phyloP scores from a whole-genome alignment of 2,797 vertebrate genomes.

The Okamejei kenojei region DNA sequence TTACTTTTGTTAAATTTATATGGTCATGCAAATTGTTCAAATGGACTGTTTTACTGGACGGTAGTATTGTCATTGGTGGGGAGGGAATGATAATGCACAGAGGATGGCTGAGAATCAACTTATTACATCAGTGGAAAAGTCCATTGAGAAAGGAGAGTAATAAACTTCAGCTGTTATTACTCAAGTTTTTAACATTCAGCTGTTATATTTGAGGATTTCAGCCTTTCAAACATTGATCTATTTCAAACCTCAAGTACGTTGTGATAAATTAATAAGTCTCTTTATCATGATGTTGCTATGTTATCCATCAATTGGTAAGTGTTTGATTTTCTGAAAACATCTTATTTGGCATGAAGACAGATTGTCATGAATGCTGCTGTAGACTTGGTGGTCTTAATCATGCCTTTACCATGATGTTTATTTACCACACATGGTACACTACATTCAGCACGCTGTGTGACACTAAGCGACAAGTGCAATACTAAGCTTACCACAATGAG shows the following conservation, averaged over 20 bases:
- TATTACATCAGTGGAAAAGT: slow-evolving; percentile 33
- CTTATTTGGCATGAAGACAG: not conserved
- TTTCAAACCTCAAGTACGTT: not conserved
- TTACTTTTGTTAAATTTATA: not conserved
- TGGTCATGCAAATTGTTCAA: not conserved
- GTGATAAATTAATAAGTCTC: not conserved
- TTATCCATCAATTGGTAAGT: not conserved
- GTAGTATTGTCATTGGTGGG: not conserved
- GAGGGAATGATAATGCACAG: slow-evolving; percentile 8
- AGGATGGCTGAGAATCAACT: slow-evolving; percentile 31
- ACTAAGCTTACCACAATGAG: not conserved
- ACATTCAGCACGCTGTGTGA: not conserved
- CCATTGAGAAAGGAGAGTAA: slow-evolving; percentile 25
- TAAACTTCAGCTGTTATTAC: not conserved
- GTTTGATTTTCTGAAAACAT: not conserved
- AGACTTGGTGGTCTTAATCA: not conserved
- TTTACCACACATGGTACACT: not conserved
- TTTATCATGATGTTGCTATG: not conserved
- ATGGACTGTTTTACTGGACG: slow-evolving; percentile 14
- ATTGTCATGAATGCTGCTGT: not conserved
- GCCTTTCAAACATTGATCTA: not conserved
- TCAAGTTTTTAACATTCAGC: not conserved
- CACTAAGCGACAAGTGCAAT: not conserved
- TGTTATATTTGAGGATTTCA: slow-evolving; percentile 1
- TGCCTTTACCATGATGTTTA: not conserved